phyloP scores from a whole-genome alignment of 2,888 invertebrate genomes.

The Cyrtodaria siliqua region DNA sequence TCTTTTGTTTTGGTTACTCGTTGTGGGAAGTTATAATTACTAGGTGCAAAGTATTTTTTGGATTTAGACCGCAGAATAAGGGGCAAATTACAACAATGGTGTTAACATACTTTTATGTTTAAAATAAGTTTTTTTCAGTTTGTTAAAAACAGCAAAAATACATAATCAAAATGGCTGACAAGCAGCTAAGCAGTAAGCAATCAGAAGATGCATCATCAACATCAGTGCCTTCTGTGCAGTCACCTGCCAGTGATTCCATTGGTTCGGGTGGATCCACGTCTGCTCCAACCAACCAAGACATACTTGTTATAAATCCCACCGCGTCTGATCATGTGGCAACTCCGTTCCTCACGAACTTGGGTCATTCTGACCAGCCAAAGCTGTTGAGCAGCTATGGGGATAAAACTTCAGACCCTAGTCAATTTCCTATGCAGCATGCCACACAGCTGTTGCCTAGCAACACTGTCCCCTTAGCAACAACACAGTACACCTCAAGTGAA shows the following conservation, averaged over 20 bases:
- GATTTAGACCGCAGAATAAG: no score
- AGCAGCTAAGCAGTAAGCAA: background rate
- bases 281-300: background rate
- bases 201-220: conserved; percentile 3
- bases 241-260: background rate
- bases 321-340: background rate
- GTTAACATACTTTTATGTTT: no score
- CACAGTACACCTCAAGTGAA: conserved; percentile 12
- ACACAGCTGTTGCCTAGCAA: conserved; percentile 52
- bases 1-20: no score
- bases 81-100: no score
- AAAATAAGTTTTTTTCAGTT: no score
- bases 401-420: conserved; percentile 24
- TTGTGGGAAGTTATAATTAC: no score
- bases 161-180: background rate
- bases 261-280: background rate
- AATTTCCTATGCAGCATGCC: conserved; percentile 65
- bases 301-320: conserved; percentile 14
- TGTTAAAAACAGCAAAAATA: no score
- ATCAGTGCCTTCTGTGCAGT: background rate
- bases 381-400: conserved; percentile 43
- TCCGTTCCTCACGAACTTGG: conserved; percentile 11
- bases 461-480: conserved; percentile 46
- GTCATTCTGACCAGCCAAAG: background rate
- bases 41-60: no score